Conservation (phyloP, 2,888 invertebrate species). For the Pegoplata infirma region DNA sequence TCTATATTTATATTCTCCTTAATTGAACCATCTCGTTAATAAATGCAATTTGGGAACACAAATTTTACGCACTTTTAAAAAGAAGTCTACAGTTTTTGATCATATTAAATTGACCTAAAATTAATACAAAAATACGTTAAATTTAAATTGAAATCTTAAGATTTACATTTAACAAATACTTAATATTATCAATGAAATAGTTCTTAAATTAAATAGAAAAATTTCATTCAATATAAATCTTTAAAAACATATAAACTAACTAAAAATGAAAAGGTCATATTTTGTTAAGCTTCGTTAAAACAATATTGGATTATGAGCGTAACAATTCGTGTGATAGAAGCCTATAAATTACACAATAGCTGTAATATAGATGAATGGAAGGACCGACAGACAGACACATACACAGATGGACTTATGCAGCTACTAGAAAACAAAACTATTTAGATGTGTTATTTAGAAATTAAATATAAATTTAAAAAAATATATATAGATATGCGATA, state of each 20-base stretch:
- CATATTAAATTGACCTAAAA: no score
- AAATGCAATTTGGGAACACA: no score
- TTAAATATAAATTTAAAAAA: conserved; percentile 48
- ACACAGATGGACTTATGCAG: no score
- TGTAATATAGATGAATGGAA: background rate
- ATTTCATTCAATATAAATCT: background rate
- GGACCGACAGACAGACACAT: no score
- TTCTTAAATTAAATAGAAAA: background rate
- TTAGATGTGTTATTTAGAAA: conserved; percentile 58
- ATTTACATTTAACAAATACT: no score
- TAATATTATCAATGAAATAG: background rate
- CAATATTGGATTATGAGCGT: conserved; percentile 57
- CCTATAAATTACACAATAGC: conserved; percentile 44
- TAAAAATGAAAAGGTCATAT: conserved; percentile 37
- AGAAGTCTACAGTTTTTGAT: no score
- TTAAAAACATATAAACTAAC: background rate
- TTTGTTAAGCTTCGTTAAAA: conserved; percentile 51
- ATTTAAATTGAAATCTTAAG: no score
- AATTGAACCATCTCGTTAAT: no score
- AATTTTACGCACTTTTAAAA: no score
- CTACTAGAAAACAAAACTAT: conserved; percentile 32
- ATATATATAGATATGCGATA: background rate
- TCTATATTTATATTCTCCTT: no score
- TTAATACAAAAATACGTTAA: no score
- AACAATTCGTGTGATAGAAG: conserved; percentile 34